Evolutionary conservation across 2,888 invertebrate species (phyloP).

Genomic region (Biston stratarius): DNA sequence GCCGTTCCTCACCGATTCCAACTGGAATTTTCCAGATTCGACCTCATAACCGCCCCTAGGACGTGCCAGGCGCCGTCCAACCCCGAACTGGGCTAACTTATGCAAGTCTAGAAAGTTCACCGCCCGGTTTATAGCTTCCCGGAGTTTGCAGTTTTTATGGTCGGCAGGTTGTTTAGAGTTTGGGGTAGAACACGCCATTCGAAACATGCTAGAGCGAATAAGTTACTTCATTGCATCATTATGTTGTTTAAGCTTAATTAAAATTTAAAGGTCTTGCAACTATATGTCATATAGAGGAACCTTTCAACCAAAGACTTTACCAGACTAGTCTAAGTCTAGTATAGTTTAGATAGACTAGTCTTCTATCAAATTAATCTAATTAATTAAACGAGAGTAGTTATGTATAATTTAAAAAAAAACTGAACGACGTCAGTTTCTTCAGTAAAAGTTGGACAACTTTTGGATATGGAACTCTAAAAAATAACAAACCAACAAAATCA

Average conservation of each 20-base stretch:
- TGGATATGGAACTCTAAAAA: neutral
- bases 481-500: constrained; percentile 11
- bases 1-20: constrained; percentile 42
- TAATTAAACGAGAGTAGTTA: too few relatives aligned
- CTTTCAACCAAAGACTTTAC: too few relatives aligned
- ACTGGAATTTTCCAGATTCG: constrained; percentile 47
- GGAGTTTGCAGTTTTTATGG: constrained; percentile 55
- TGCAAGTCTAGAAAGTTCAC: constrained; percentile 53
- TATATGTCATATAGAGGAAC: too few relatives aligned
- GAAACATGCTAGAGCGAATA: neutral
- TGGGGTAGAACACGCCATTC: constrained; percentile 26
- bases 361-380: too few relatives aligned
- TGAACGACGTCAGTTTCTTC: too few relatives aligned
- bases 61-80: constrained; percentile 64
- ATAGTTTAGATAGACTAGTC: too few relatives aligned
- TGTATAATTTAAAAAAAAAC: too few relatives aligned
- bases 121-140: constrained; percentile 37
- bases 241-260: neutral
- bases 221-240: neutral
- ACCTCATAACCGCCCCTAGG: constrained; percentile 32
- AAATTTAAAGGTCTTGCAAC: neutral
- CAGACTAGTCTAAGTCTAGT: too few relatives aligned
- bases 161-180: constrained; percentile 37
- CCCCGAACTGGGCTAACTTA: constrained; percentile 66
- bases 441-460: neutral